Evolutionary conservation across 2,797 vertebrate genomes (phyloP), one percentile per base, ranked within the genome.

Genomic region (Pseudopleuronectes americanus): DNA sequence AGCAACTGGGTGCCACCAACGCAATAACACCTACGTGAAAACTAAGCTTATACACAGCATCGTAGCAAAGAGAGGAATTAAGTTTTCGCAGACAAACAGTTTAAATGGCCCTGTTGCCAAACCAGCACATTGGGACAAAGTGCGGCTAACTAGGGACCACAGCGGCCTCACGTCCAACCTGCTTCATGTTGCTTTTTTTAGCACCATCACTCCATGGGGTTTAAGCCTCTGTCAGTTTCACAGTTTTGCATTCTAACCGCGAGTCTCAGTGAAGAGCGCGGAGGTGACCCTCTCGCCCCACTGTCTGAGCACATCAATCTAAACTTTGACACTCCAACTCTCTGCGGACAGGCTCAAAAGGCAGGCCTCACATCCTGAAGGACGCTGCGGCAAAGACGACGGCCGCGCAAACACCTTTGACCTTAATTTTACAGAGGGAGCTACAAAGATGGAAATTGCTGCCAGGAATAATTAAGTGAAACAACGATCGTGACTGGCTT

Each of bases 251-350:
- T 86, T 87, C 78, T 16, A 23, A 14, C 16, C 22, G 53, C 16
- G 54, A 64, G 49, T 78, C 82, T 68, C 77, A 79, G 85, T 57
- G 81, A 86, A 74, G 57, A 76, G 64, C 26, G 31, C 47, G 71
- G 83, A 81, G 85, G 67, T 84, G 81, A 76, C 71, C 43, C 17
- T 65, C 45, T 17, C 13, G 0, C 67, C 45, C 58, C 17, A 14
- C 80, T 57, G 56, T 85, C 84, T 17, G 26, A 57, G 60, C 71
- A 22, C 87, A 80, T 92, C 86, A 84, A 77, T 90, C 84, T 79
- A 74, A 63, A 84, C 16, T 38, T 71, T 75, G 78, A 80, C 83
- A 78, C 57, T 21, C 71, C 57, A 81, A 86, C 83, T 75, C 78
- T 79, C 61, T 0, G 57, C 0, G 62, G 81, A 68, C 64, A 7